phyloP scores from a whole-genome alignment of 2,797 vertebrate species.

The Sebastes hubbsi region DNA sequence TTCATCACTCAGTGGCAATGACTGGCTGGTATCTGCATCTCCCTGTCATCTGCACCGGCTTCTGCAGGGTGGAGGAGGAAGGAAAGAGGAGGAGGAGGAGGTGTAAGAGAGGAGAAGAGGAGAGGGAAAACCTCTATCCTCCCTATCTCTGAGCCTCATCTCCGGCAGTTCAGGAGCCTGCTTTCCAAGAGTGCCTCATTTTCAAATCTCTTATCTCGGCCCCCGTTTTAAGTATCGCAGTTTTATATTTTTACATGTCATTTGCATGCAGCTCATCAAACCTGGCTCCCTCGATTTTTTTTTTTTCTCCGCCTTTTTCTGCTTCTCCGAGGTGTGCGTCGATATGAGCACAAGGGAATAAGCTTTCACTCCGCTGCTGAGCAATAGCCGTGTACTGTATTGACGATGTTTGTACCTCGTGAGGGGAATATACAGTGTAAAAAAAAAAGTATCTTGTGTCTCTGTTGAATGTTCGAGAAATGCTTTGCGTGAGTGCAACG shows the following conservation, averaged over 20 bases:
- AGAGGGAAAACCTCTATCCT: constrained; percentile 69
- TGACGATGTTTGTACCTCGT: constrained; percentile 10
- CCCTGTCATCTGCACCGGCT: constrained; percentile 70
- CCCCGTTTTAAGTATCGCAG: constrained; percentile 80
- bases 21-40: constrained; percentile 75
- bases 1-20: constrained; percentile 71
- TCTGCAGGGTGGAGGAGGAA: constrained; percentile 60
- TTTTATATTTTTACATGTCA: constrained; percentile 83
- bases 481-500: constrained; percentile 12
- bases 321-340: constrained; percentile 22
- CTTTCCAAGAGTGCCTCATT: constrained; percentile 85
- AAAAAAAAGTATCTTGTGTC: constrained; percentile 10
- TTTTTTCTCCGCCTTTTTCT: constrained; percentile 17
- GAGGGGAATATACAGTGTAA: constrained; percentile 17
- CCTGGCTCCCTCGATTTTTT: constrained; percentile 55
- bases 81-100: constrained; percentile 40
- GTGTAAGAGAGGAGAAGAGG: constrained; percentile 48
- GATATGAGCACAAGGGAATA: constrained; percentile 21
- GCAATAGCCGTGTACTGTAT: constrained; percentile 5
- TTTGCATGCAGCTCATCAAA: constrained; percentile 83
- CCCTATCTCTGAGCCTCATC: constrained; percentile 79
- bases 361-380: not conserved
- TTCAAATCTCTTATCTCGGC: constrained; percentile 83
- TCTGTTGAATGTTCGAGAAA: constrained; percentile 31
- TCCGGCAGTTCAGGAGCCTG: constrained; percentile 77